phyloP scores from a whole-genome alignment of 2,797 vertebrate species.

The Prunella strophiata region DNA sequence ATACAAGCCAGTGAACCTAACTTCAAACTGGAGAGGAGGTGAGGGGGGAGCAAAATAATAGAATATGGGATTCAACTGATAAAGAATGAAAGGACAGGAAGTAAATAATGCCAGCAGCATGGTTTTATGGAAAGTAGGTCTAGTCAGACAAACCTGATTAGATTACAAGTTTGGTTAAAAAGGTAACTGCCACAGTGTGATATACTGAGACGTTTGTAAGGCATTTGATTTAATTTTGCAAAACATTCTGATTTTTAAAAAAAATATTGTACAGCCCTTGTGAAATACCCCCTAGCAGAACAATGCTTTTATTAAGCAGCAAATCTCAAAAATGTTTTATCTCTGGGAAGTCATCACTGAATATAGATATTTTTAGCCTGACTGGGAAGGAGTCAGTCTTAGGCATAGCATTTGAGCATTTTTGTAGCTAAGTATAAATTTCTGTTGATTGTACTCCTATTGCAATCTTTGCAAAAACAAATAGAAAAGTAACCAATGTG shows the following conservation, averaged over 20 bases:
- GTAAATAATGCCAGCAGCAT: constrained; percentile 66
- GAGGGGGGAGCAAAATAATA: constrained; percentile 6
- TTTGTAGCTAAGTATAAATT: neutral
- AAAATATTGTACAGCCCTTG: neutral
- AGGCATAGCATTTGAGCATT: neutral
- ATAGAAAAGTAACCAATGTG: neutral
- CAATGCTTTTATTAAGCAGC: neutral
- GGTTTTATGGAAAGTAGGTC: constrained; percentile 62
- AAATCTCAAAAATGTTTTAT: constrained; percentile 1
- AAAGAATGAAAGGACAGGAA: constrained; percentile 64
- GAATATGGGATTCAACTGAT: constrained; percentile 41
- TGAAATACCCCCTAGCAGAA: neutral
- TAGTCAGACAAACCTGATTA: constrained; percentile 60
- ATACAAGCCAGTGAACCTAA: constrained; percentile 36
- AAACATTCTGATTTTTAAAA: neutral
- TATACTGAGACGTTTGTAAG: neutral
- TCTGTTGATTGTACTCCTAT: neutral
- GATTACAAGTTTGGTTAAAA: constrained; percentile 56
- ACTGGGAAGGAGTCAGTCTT: neutral
- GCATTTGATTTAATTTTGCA: constrained; percentile 34
- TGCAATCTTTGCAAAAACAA: neutral
- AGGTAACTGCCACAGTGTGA: neutral
- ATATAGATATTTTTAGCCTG: neutral
- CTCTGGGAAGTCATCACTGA: neutral
- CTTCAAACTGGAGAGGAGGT: constrained; percentile 6